Evolutionary conservation across 2,888 invertebrate genomes (phyloP).

Genomic region (Timema cristinae): DNA sequence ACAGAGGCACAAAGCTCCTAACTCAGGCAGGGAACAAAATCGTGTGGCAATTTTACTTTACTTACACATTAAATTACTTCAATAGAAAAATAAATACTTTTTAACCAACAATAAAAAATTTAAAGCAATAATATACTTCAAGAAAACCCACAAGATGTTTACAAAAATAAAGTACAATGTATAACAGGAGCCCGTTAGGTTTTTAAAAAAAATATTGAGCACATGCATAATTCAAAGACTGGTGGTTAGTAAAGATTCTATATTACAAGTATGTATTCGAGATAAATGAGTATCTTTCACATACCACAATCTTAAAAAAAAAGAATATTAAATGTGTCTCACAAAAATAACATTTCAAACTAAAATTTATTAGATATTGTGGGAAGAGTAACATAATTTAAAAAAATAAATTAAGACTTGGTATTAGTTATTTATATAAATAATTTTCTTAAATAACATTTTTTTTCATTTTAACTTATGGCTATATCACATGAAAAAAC

Average conservation of each 20-base stretch:
- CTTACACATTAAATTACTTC: conserved; percentile 29
- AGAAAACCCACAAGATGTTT: too few species aligned
- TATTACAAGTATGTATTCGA: too few species aligned
- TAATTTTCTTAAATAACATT: conserved; percentile 17
- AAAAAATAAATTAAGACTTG: conserved; percentile 12
- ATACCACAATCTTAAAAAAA: too few species aligned
- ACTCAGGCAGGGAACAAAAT: conserved; percentile 31
- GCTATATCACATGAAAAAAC: conserved; percentile 35
- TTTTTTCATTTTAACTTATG: conserved; percentile 32
- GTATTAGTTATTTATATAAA: conserved; percentile 6
- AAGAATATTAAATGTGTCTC: too few species aligned
- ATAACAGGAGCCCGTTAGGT: too few species aligned
- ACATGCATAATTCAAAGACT: too few species aligned
- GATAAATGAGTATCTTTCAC: too few species aligned
- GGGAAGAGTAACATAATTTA: conserved; percentile 5
- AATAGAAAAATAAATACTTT: conserved; percentile 17
- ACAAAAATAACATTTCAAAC: too few species aligned
- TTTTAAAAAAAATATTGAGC: too few species aligned
- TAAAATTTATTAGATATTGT: background rate
- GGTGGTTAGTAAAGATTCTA: too few species aligned
- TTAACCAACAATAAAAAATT: conserved; percentile 11
- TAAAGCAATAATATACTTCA: background rate
- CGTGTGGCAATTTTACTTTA: conserved; percentile 31
- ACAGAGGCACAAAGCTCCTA: conserved; percentile 34
- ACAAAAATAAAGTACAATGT: too few species aligned